phyloP scores from a whole-genome alignment of 92 coral and sea anemone genomes.

The Plumapathes pennacea region DNA sequence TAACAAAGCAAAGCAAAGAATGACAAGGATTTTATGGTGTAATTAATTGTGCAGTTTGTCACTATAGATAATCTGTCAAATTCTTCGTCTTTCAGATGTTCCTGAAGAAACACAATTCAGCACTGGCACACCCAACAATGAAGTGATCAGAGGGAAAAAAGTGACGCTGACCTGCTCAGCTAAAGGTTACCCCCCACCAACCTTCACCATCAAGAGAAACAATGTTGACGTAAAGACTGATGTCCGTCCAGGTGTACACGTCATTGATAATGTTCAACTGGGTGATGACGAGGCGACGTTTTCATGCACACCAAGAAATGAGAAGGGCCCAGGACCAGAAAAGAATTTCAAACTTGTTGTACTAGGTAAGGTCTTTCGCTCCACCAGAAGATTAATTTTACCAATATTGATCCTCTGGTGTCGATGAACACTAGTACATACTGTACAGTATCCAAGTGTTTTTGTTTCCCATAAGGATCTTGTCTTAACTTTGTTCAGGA shows the following conservation, averaged over 20 bases:
- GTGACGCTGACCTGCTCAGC: constrained; percentile 50
- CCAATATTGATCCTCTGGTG: too few species aligned
- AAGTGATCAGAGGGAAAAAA: constrained; percentile 14
- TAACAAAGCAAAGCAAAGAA: too few species aligned
- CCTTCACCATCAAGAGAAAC: constrained; percentile 35
- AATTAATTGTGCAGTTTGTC: too few species aligned
- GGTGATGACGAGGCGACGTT: constrained; percentile 35
- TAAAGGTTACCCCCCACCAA: constrained; percentile 66
- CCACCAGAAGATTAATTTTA: too few species aligned
- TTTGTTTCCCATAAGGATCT: too few species aligned
- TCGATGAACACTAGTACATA: too few species aligned
- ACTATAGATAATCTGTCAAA: too few species aligned
- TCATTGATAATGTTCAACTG: constrained; percentile 12
- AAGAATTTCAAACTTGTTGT: constrained; percentile 20
- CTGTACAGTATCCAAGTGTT: too few species aligned
- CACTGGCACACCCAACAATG: constrained; percentile 46
- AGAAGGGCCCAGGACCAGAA: constrained; percentile 44
- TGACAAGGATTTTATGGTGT: too few species aligned
- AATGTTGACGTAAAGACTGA: not conserved
- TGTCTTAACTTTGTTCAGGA: too few species aligned
- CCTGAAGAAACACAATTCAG: constrained; percentile 38
- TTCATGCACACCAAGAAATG: constrained; percentile 47
- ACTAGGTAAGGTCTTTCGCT: constrained; percentile 53
- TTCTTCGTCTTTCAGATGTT: too few species aligned
- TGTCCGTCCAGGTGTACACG: not conserved